phyloP scores from a whole-genome alignment of 2,888 invertebrate species.

The Melinopterus prodromus region DNA sequence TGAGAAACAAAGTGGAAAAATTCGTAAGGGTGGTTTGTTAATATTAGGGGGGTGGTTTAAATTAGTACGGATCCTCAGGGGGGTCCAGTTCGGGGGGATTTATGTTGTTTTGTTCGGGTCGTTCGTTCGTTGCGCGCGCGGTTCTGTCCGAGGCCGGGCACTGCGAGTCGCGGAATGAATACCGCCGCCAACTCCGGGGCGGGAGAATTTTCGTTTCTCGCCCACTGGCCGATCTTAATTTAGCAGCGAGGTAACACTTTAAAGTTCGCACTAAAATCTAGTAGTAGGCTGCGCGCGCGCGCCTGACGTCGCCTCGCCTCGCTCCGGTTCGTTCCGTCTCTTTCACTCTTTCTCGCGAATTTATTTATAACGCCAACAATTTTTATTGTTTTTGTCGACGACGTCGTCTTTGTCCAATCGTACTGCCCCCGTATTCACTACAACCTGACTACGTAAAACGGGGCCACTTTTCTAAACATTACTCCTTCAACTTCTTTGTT shows the following conservation, averaged over 20 bases:
- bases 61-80: slow-evolving; percentile 9
- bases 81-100: slow-evolving; percentile 28
- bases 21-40: slow-evolving; percentile 5
- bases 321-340: neutral
- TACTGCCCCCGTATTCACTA: neutral
- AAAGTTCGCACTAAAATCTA: slow-evolving; percentile 50
- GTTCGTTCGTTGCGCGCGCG: slow-evolving; percentile 57
- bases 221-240: slow-evolving; percentile 54
- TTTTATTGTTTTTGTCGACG: slow-evolving; percentile 38
- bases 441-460: too few species aligned
- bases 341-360: slow-evolving; percentile 34
- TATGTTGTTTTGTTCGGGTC: slow-evolving; percentile 27
- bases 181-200: slow-evolving; percentile 45
- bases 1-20: slow-evolving; percentile 11
- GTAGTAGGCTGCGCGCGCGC: slow-evolving; percentile 12
- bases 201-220: slow-evolving; percentile 58
- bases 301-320: neutral
- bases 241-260: slow-evolving; percentile 55
- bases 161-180: slow-evolving; percentile 58
- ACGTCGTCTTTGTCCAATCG: slow-evolving; percentile 19
- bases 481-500: too few species aligned
- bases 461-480: too few species aligned
- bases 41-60: slow-evolving; percentile 14
- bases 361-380: slow-evolving; percentile 44
- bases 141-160: slow-evolving; percentile 52